Conservation (phyloP, 2,888 invertebrate genomes). For the Lycophotia porphyrea region DNA sequence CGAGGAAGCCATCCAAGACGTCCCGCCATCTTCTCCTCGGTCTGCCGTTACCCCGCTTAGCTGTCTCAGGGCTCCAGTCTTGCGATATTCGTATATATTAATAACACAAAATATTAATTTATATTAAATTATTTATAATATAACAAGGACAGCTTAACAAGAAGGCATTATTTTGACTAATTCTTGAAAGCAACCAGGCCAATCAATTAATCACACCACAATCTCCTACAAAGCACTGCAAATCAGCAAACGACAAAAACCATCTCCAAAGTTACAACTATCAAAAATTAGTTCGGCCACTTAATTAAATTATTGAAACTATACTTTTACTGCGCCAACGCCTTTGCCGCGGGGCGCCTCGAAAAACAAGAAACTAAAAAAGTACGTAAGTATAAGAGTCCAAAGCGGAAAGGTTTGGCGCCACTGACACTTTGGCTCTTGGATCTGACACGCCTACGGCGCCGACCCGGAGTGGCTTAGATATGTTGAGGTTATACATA, state of each 20-base stretch:
- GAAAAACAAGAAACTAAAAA: conserved; percentile 72
- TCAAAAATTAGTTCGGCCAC: conserved; percentile 61
- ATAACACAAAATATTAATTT: no score
- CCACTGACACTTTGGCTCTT: conserved; percentile 81
- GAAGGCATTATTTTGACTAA: not conserved
- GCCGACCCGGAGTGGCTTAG: conserved; percentile 66
- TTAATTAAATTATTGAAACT: conserved; percentile 79
- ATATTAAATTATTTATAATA: not conserved
- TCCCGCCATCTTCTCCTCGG: no score
- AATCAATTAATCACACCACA: not conserved
- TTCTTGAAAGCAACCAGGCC: not conserved
- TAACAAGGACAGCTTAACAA: not conserved
- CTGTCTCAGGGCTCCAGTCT: no score
- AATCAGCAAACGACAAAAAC: conserved; percentile 38
- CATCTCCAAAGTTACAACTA: conserved; percentile 38
- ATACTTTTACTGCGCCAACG: conserved; percentile 73
- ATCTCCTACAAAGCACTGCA: not conserved
- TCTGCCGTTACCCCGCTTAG: no score
- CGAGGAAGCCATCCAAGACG: no score
- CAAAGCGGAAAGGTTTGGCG: conserved; percentile 82
- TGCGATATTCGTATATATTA: no score
- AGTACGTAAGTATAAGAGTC: conserved; percentile 78
- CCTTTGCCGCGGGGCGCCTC: conserved; percentile 80
- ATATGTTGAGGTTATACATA: conserved; percentile 21
- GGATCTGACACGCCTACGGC: conserved; percentile 82